Conservation (phyloP, 2,113 vertebrate species). For the Sclerurus mexicanus region DNA sequence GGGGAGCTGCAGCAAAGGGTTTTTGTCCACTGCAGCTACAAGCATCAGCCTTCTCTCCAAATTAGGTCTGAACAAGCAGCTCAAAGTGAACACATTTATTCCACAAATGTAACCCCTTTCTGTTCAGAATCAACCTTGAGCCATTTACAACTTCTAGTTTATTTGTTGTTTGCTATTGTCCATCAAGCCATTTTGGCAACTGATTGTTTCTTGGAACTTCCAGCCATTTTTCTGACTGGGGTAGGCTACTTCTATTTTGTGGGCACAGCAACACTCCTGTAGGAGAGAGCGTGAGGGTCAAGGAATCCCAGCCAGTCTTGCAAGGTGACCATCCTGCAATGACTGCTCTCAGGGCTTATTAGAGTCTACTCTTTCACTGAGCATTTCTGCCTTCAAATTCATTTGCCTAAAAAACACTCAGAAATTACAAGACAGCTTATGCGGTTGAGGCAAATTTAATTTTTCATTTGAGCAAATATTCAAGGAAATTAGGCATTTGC, state of each 20-base stretch:
- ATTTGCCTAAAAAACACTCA: background rate
- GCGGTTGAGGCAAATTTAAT: background rate
- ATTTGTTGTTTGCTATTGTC: constrained; percentile 12
- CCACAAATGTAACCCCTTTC: constrained; percentile 36
- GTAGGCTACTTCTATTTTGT: background rate
- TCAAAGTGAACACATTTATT: constrained; percentile 12
- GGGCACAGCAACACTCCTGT: background rate
- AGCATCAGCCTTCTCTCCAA: constrained; percentile 24
- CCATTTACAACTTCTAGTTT: constrained; percentile 15
- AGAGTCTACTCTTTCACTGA: background rate
- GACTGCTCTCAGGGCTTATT: background rate
- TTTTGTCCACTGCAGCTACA: constrained; percentile 38
- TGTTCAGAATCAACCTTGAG: background rate
- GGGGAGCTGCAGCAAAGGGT: background rate
- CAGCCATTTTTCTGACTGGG: background rate
- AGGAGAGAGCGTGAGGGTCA: background rate
- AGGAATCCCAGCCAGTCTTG: background rate
- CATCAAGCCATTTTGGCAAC: background rate
- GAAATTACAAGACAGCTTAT: background rate
- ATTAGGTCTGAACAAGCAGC: constrained; percentile 36
- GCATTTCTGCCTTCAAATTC: background rate
- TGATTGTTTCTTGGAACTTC: background rate
- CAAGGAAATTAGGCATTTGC: background rate
- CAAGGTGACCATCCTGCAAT: background rate
- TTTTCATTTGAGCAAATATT: constrained; percentile 18